Evolutionary conservation across 2,797 vertebrate species (phyloP).

Genomic region (Muscicapa striata): DNA sequence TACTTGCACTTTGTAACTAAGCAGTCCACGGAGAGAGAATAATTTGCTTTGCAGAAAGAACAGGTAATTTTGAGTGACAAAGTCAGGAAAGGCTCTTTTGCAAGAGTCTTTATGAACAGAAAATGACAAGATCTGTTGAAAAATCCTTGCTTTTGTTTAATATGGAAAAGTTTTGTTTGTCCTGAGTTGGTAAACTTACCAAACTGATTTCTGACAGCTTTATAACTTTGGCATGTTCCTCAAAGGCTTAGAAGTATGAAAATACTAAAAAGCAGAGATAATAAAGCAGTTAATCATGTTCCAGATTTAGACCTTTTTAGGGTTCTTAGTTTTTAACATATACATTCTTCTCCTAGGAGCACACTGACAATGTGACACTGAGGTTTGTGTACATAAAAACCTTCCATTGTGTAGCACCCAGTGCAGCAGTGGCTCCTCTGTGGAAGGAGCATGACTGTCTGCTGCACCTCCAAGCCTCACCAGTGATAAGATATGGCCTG

Average conservation of each 20-base stretch:
- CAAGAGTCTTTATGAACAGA: background rate
- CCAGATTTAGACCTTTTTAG: background rate
- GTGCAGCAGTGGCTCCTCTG: background rate
- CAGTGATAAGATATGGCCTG: background rate
- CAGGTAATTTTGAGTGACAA: background rate
- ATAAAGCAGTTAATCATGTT: background rate
- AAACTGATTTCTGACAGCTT: background rate
- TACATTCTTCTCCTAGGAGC: rapidly evolving
- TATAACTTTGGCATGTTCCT: background rate
- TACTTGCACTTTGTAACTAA: constrained; percentile 26
- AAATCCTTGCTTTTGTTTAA: background rate
- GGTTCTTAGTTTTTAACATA: background rate
- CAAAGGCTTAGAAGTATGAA: background rate
- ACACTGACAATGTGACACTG: background rate
- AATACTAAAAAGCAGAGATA: background rate
- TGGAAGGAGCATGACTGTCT: background rate
- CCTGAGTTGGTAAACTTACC: background rate
- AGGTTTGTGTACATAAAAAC: background rate
- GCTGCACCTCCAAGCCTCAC: background rate
- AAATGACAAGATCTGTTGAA: background rate
- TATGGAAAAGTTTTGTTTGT: background rate
- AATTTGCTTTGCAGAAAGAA: constrained; percentile 2
- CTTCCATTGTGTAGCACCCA: background rate
- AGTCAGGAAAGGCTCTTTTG: background rate
- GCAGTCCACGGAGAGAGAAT: background rate